phyloP scores from a whole-genome alignment of 1,140 invertebrate species.

The Pissodes strobi region DNA sequence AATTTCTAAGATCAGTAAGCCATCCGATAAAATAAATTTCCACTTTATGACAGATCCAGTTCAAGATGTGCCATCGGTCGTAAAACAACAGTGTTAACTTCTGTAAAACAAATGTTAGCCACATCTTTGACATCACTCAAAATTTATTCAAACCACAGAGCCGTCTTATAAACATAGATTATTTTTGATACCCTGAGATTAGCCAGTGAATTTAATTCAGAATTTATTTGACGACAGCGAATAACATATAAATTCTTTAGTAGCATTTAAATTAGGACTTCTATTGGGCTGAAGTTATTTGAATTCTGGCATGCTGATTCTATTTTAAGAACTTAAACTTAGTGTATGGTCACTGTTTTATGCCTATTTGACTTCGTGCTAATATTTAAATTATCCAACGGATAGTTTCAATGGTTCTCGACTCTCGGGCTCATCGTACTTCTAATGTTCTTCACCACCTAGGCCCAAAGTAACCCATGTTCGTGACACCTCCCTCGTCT shows the following conservation, averaged over 20 bases:
- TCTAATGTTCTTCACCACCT: no score
- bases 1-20: background rate
- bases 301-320: no score
- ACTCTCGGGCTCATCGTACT: no score
- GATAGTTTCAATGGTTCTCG: no score
- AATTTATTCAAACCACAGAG: constrained; percentile 23
- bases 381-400: no score
- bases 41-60: background rate
- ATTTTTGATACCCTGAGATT: constrained; percentile 13
- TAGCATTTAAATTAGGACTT: background rate
- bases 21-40: background rate
- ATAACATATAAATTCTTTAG: background rate
- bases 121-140: constrained; percentile 11
- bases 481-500: no score
- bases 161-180: constrained; percentile 26
- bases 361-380: no score
- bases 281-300: no score
- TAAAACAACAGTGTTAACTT: constrained; percentile 3
- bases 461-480: no score
- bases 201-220: constrained; percentile 5
- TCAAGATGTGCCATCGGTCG: constrained; percentile 6
- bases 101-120: constrained; percentile 15
- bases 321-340: no score
- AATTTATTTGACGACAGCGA: constrained; percentile 6
- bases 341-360: no score